Evolutionary conservation across 1,140 invertebrate genomes (phyloP).

Genomic region (Zaprionus gabonicus): DNA sequence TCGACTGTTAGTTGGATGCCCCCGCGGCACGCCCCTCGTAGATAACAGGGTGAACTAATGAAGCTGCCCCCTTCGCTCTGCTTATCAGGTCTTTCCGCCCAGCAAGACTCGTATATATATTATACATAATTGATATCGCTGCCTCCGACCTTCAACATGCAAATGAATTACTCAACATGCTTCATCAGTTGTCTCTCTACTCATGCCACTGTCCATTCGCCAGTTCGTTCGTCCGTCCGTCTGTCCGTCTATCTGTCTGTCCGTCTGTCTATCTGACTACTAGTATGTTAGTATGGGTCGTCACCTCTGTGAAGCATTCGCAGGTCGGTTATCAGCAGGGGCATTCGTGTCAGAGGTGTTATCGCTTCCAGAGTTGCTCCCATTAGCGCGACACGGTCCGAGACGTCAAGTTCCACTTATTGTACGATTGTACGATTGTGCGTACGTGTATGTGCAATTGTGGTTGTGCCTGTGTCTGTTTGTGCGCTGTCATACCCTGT

Average conservation of each 20-base stretch:
- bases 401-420: slow-evolving; percentile 30
- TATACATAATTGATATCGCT: slow-evolving; percentile 51
- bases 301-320: slow-evolving; percentile 35
- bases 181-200: slow-evolving; percentile 17
- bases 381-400: slow-evolving; percentile 45
- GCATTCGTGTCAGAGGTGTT: slow-evolving; percentile 58
- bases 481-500: slow-evolving; percentile 21
- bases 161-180: slow-evolving; percentile 78
- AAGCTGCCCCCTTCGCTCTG: slow-evolving; percentile 27
- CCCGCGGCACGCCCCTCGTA: slow-evolving; percentile 15
- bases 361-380: slow-evolving; percentile 56
- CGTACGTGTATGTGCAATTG: background rate
- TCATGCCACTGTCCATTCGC: slow-evolving; percentile 7
- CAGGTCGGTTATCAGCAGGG: slow-evolving; percentile 49
- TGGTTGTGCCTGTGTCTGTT: background rate
- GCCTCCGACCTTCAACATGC: slow-evolving; percentile 62
- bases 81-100: slow-evolving; percentile 41
- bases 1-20: slow-evolving; percentile 44
- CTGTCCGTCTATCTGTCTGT: background rate
- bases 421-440: background rate
- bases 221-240: background rate
- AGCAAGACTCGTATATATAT: slow-evolving; percentile 22
- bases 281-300: slow-evolving; percentile 17
- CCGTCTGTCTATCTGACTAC: background rate
- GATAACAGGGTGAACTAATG: slow-evolving; percentile 55